A percentile compares a stretch with the other conserved stretches of the same genome.
phyloP scores from a whole-genome alignment of 2,888 invertebrate species.

The Pollenia griseotomentosa region DNA sequence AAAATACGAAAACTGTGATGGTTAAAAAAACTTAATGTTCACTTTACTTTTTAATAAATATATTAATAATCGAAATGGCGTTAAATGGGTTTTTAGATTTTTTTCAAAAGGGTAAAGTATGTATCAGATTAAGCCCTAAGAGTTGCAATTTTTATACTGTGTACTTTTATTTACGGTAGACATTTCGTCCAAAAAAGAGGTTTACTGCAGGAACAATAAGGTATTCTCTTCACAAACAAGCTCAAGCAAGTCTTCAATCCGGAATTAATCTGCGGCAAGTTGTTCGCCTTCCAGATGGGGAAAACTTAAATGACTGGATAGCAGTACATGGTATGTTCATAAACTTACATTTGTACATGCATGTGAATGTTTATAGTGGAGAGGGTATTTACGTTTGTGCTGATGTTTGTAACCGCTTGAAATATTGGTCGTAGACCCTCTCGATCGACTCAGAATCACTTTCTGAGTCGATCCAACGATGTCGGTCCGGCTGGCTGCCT shows the following conservation, averaged over 20 bases:
- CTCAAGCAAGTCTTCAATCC: slow-evolving; percentile 94
- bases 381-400: no score
- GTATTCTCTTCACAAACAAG: slow-evolving; percentile 94
- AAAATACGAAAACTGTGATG: no score
- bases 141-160: not conserved
- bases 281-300: slow-evolving; percentile 92
- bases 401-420: no score
- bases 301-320: slow-evolving; percentile 95
- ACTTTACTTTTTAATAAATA: no score
- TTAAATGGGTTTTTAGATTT: slow-evolving; percentile 90
- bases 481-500: no score
- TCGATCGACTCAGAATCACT: no score
- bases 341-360: no score
- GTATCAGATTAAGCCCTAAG: slow-evolving; percentile 38
- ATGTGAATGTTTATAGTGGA: no score
- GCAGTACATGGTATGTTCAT: slow-evolving; percentile 92
- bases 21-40: no score
- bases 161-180: slow-evolving; percentile 85
- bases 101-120: slow-evolving; percentile 91
- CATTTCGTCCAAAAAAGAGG: slow-evolving; percentile 94
- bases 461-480: no score
- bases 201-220: slow-evolving; percentile 94
- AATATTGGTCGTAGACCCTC: no score
- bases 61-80: slow-evolving; percentile 85
- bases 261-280: slow-evolving; percentile 93